phyloP scores from a whole-genome alignment of 2,113 vertebrate species.

The Oncorhynchus clarkii region DNA sequence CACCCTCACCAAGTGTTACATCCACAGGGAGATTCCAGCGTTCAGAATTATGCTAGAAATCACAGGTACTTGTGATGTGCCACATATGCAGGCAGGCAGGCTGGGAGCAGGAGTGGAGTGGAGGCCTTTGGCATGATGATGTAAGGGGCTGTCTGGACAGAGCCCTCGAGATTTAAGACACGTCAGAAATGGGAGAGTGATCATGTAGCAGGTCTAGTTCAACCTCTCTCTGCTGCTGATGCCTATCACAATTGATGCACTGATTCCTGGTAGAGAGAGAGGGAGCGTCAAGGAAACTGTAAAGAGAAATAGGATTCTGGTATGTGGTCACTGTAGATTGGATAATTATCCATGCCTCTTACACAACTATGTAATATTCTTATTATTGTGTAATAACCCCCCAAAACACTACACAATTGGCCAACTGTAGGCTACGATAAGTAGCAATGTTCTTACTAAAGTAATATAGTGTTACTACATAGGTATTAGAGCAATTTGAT shows the following conservation, averaged over 20 bases:
- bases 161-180: neutral
- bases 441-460: no score
- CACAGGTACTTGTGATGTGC: slow-evolving; percentile 12
- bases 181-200: neutral
- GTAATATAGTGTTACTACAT: no score
- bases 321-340: no score
- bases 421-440: no score
- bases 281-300: neutral
- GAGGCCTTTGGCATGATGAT: neutral
- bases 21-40: neutral
- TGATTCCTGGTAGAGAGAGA: neutral
- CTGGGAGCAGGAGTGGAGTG: neutral
- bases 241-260: no score
- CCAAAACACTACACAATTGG: no score
- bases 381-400: no score
- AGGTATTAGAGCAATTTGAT: no score
- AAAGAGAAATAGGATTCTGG: neutral
- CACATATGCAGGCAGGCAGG: neutral
- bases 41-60: neutral
- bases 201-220: neutral
- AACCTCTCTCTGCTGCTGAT: neutral
- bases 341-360: no score
- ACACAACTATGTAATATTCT: no score
- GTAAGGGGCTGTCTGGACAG: neutral
- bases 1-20: no score